Base-by-base conservation (phyloP, 2,797 vertebrate species). In the Fistularia commersonii region DNA sequence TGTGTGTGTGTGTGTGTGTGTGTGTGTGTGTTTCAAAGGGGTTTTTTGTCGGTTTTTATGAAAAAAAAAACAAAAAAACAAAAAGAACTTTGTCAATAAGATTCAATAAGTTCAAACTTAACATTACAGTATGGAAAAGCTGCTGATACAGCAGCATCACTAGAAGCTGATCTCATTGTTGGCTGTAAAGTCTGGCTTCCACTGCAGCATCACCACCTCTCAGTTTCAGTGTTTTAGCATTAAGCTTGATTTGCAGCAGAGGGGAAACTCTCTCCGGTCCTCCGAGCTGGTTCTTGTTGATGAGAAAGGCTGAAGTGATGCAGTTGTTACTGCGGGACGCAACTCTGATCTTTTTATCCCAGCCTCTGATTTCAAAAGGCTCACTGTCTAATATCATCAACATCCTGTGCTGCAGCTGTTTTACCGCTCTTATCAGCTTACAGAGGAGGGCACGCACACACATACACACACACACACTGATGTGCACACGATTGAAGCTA, bases 391-490 rank as follows among this genome's bases (percentile, higher is more conserved):
- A 52, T 52, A 44, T 32, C 51, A 56, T 59, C 59, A 58, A 4
- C 54, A 53, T 54, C 59, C 45, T 46, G 47, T 14, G 23, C 45
- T 10, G 50, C 47, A 44, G 57, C 53, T 43, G 36, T 48, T 57
- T 61, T 46, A 60, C 15, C 6, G 3, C 61, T 60, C 64, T 55
- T 51, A 42, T 48, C 43, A 67, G 66, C 51, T 54, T 61, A 57
- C 58, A 48, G 31, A 47, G 0, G 8, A 62, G 31, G 32, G 42
- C 43, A 41, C 14, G 32, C 9, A 45, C 46, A 41, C 8, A 45
- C 45, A 54, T 39, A 57, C 11, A 50, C 43, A 51, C 39, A 60
- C 35, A 12, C 36, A 48, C 43, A 53, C 51, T 41, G 54, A 41
- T 41, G 50, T 39, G 31, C 32, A 45, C 41, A 59, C n/a, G 5